Evolutionary conservation across 2,888 invertebrate species (phyloP).

Genomic region (Hydroisotoma schaefferi): DNA sequence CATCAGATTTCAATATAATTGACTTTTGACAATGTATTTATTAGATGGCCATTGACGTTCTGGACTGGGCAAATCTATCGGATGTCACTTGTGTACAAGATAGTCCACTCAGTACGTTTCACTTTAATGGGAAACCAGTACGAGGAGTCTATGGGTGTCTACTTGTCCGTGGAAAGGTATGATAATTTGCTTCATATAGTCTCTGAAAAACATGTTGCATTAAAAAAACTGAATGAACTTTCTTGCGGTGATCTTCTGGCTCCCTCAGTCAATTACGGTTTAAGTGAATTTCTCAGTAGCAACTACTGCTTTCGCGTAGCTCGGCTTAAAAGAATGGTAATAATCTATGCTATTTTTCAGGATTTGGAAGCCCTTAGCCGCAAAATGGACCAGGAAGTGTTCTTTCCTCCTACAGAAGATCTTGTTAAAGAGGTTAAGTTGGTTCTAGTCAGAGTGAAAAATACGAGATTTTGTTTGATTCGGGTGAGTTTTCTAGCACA

Average conservation of each 20-base stretch:
- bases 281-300: too few relatives aligned
- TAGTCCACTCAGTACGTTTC: conserved; percentile 41
- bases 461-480: conserved; percentile 47
- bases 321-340: too few relatives aligned
- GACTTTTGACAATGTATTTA: too few relatives aligned
- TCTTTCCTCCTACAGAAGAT: conserved; percentile 46
- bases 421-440: conserved; percentile 47
- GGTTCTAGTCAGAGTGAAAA: conserved; percentile 49
- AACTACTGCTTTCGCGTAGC: too few relatives aligned
- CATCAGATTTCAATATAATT: too few relatives aligned
- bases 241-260: too few relatives aligned
- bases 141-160: conserved; percentile 44
- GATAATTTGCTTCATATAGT: neutral
- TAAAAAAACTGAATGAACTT: too few relatives aligned
- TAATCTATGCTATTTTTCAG: conserved; percentile 27
- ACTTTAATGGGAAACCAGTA: conserved; percentile 42
- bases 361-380: conserved; percentile 42
- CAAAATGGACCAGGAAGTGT: conserved; percentile 44
- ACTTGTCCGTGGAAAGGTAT: conserved; percentile 47
- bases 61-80: conserved; percentile 73
- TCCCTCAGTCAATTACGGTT: too few relatives aligned
- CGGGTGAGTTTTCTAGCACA: conserved; percentile 32
- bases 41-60: conserved; percentile 82
- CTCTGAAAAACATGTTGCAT: too few relatives aligned
- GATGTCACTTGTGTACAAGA: conserved; percentile 46